Percentiles rank a stretch among this genome's conserved stretches.
Evolutionary conservation across 2,888 invertebrate genomes (phyloP).

Genomic region (Platerodrilus igneus): DNA sequence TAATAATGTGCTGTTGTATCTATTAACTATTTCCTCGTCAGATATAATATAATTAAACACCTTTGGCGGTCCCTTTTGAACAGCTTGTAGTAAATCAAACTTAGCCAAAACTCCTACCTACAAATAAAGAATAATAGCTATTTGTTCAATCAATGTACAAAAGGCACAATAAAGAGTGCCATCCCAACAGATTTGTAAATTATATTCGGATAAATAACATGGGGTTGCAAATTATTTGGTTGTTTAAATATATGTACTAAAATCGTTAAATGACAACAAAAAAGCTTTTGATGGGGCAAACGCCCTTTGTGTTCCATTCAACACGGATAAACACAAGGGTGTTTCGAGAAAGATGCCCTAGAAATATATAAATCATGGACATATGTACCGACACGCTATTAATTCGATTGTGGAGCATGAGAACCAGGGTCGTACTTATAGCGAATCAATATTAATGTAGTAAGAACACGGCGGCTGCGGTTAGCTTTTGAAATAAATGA

Average conservation of each 20-base stretch:
- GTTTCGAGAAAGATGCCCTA: slow-evolving; percentile 23
- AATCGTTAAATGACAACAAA: slow-evolving; percentile 24
- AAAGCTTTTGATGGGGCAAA: slow-evolving; percentile 21
- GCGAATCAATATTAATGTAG: no score
- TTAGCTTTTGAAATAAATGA: no score
- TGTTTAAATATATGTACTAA: slow-evolving; percentile 27
- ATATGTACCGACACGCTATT: slow-evolving; percentile 30
- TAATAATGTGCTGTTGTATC: slow-evolving; percentile 23
- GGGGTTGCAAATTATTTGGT: slow-evolving; percentile 29
- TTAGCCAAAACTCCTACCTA: slow-evolving; percentile 10
- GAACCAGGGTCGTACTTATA: slow-evolving; percentile 14
- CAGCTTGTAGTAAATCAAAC: slow-evolving; percentile 18
- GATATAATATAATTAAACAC: slow-evolving; percentile 20
- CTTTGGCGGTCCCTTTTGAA: slow-evolving; percentile 6
- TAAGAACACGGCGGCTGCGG: no score
- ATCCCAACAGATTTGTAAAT: slow-evolving; percentile 21
- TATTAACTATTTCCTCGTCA: slow-evolving; percentile 17
- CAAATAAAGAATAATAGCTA: slow-evolving; percentile 9
- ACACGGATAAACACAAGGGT: slow-evolving; percentile 26
- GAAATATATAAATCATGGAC: slow-evolving; percentile 29
- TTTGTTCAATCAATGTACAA: slow-evolving; percentile 11
- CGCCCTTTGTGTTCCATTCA: slow-evolving; percentile 24
- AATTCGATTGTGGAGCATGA: slow-evolving; percentile 29
- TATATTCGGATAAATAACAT: slow-evolving; percentile 25
- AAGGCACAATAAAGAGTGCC: slow-evolving; percentile 21